Evolutionary conservation across 1,140 invertebrate species (phyloP), one percentile per base, ranked within the genome.

Genomic region (Gryllus bimaculatus): DNA sequence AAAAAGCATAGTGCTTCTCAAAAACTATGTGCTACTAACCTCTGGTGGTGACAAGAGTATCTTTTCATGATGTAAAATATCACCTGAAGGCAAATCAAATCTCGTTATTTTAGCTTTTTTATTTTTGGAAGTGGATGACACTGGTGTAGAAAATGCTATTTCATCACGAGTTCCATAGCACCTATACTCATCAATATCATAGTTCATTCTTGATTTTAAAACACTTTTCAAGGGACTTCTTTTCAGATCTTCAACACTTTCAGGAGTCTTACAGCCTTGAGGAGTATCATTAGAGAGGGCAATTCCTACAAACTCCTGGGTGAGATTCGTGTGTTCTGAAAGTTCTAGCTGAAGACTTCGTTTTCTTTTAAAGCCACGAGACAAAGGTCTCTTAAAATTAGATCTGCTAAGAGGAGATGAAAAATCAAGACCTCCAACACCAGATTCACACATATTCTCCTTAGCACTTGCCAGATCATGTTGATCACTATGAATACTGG

Each of bases 131-230:
- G 54, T 66, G 10, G 87, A 87, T 0, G 90, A 91, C 2, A 94
- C 92, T 3, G 93, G 93, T 1, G 93, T 94, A 20, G 92, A 93
- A 80, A 93, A 93, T 48, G 92, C 92, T 1, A 94, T 91, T 78
- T 84, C 81, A 7, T 83, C 83, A 4, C 80, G 75, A 49, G 83
- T 81, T 18, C 12, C 81, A 66, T 66, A 66, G 18, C 10, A 66
- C 10, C 10, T 7, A 66, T 13, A 66, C 18, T 66, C 54, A 13
- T 18, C 54, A 66, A 3, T 66, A 13, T 66, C 54, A 66, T 18
- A 66, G 18, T 66, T 2, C 18, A 18, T 82, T 80, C 78, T 82
- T 21, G 80, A 80, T 81, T 83, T 83, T 8, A 83, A 47, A 47
- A 80, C 82, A 81, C 78, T 78, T 79, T 81, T 82, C 18, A 82